A percentile compares a stretch with the other conserved stretches of the same genome.
Evolutionary conservation across 2,888 invertebrate genomes (phyloP).

Genomic region (Clivina fossor): DNA sequence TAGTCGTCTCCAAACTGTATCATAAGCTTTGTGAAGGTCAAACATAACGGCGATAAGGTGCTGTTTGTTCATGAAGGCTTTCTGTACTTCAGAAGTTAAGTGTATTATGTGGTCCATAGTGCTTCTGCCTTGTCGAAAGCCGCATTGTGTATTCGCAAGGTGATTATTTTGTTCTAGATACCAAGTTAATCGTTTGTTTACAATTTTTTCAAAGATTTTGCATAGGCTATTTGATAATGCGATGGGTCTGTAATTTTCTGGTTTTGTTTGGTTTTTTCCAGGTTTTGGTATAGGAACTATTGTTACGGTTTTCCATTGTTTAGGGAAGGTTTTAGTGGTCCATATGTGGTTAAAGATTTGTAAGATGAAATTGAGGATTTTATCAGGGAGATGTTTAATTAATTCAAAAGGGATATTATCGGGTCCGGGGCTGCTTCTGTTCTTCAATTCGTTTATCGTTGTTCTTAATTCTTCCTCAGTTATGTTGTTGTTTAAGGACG

Average conservation of each 20-base stretch:
- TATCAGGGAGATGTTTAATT: not conserved
- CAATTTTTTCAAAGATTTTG: constrained; percentile 4
- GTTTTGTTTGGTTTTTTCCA: not conserved
- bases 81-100: constrained; percentile 10
- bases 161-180: constrained; percentile 5
- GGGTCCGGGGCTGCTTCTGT: not conserved
- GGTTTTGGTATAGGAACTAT: constrained; percentile 3
- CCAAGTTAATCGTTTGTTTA: constrained; percentile 10
- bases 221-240: not conserved
- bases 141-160: not conserved
- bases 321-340: not conserved
- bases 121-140: not conserved
- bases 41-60: constrained; percentile 8
- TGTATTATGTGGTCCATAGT: constrained; percentile 2
- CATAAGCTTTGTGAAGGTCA: constrained; percentile 7
- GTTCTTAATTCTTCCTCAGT: not conserved
- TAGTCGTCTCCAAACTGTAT: not conserved
- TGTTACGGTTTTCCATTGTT: not conserved
- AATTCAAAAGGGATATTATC: not conserved
- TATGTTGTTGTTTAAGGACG: not conserved
- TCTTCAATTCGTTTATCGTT: not conserved
- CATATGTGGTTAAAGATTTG: constrained; percentile 9
- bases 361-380: not conserved
- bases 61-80: constrained; percentile 11
- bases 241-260: constrained; percentile 2